Evolutionary conservation across 2,888 invertebrate genomes (phyloP), one percentile per base, ranked within the genome.

Genomic region (Neoascia interrupta): DNA sequence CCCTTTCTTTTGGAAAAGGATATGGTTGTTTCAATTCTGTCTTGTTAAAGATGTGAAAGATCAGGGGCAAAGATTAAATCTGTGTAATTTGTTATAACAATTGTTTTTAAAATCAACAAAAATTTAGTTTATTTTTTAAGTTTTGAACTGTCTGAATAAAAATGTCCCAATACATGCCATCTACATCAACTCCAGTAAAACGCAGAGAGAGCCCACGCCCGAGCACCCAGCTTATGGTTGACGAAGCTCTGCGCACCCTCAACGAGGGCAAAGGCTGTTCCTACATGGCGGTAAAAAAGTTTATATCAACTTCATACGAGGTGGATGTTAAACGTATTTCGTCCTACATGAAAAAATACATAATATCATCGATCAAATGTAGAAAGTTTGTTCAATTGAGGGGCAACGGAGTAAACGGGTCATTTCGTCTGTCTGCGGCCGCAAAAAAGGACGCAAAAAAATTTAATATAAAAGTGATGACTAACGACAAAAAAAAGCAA

Each of bases 351-450:
- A 61, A 26, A 19, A 60, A 41, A 3, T 70, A 70, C 11, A 61
- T 70, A 6, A 36, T 8, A 13, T 11, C n/a, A 6, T 60, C 60
- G 2, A 26, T 61, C 4, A 53, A 43, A 1, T 53, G 16, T 18
- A 61, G 70, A 15, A 70, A 70, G 37, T 23, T 60, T 1, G 60
- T 60, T n/a, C 69, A 69, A 37, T 23, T 41, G 15, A 43, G 26
- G n/a, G 69, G 69, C 2, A 34, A 43, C 2, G 60, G 69, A 5
- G 6, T 53, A 2, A 58, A 60, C n/a, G 69, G 69, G 26, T 60
- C 69, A 18, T 69, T 69, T 43, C 26, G 70, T 13, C 2, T 70
- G 18, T 60, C 70, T 28, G 60, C 51, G 3, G 68, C 68, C 19
- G 58, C 58, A 10, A 34, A 13, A 49, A 31, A 23, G 13, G 36